These are phyloP conservation scores for Lithobates sylvaticus DNA, from an alignment of 2,797 vertebrate species.

Conservation along the genomic window DNA sequence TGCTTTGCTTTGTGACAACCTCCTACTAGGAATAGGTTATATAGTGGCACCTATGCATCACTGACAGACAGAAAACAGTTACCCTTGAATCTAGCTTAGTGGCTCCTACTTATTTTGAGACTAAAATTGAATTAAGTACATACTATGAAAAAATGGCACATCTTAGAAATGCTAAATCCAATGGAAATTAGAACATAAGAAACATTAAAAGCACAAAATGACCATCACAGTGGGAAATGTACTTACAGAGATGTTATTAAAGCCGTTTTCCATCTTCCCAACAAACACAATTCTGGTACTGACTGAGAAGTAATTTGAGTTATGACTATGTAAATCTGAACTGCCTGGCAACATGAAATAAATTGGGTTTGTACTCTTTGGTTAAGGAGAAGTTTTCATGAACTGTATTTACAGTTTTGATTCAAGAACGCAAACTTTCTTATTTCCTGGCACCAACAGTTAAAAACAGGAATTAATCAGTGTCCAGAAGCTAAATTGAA, in stretches of 20 bases:
- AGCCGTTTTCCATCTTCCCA: neutral
- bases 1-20: no score
- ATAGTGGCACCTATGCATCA: slow-evolving; percentile 33
- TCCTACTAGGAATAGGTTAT: slow-evolving; percentile 1
- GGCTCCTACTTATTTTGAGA: slow-evolving; percentile 28
- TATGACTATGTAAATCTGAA: slow-evolving; percentile 13
- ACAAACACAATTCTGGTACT: slow-evolving; percentile 1
- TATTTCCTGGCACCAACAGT: neutral
- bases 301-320: slow-evolving; percentile 40
- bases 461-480: slow-evolving; percentile 1
- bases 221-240: slow-evolving; percentile 6
- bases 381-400: slow-evolving; percentile 9
- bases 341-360: neutral
- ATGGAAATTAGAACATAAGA: slow-evolving; percentile 17
- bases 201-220: slow-evolving; percentile 37
- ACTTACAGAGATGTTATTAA: neutral
- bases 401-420: slow-evolving; percentile 39
- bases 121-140: slow-evolving; percentile 1
- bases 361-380: neutral
- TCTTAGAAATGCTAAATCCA: slow-evolving; percentile 32
- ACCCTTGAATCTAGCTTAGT: slow-evolving; percentile 29
- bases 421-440: slow-evolving; percentile 6
- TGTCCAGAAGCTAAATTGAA: neutral
- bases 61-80: neutral
- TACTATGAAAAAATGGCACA: neutral